Conservation (phyloP, 1,140 invertebrate species). For the Babylonia areolata region DNA sequence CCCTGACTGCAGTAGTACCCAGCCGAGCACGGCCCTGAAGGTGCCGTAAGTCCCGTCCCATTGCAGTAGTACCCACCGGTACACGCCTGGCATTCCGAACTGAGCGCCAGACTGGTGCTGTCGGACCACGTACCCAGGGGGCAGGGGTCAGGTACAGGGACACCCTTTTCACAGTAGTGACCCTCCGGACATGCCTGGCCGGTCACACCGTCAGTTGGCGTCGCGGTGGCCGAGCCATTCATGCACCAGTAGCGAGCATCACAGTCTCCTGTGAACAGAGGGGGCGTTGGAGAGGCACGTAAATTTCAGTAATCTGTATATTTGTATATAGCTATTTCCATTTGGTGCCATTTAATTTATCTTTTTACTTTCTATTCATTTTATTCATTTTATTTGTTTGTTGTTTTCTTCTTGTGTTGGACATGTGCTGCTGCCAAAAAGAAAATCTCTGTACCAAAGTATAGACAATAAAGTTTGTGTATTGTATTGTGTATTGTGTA, state of each 20-base stretch:
- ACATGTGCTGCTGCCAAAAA: too few species aligned
- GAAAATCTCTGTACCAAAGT: too few species aligned
- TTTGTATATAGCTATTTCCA: too few species aligned
- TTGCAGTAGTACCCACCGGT: slow-evolving; percentile 70
- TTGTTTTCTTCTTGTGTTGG: too few species aligned
- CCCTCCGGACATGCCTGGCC: slow-evolving; percentile 69
- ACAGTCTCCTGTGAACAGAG: slow-evolving; percentile 62
- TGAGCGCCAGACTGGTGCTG: slow-evolving; percentile 63
- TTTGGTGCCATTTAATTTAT: too few species aligned
- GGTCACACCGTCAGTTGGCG: slow-evolving; percentile 68
- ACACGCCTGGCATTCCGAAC: slow-evolving; percentile 63
- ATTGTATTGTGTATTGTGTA: too few species aligned
- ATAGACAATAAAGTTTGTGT: too few species aligned
- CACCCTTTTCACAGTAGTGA: slow-evolving; percentile 65
- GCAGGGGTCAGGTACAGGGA: slow-evolving; percentile 61
- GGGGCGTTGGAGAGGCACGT: too few species aligned
- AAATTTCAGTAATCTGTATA: too few species aligned
- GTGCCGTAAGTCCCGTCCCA: slow-evolving; percentile 61
- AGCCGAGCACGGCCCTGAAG: slow-evolving; percentile 65
- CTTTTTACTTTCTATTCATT: too few species aligned
- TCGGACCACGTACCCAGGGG: slow-evolving; percentile 69
- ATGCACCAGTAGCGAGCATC: slow-evolving; percentile 69
- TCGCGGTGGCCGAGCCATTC: slow-evolving; percentile 63
- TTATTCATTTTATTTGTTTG: too few species aligned
- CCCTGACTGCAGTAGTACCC: slow-evolving; percentile 66